Conservation (phyloP, 2,888 invertebrate genomes). For the Chouioia cunea region DNA sequence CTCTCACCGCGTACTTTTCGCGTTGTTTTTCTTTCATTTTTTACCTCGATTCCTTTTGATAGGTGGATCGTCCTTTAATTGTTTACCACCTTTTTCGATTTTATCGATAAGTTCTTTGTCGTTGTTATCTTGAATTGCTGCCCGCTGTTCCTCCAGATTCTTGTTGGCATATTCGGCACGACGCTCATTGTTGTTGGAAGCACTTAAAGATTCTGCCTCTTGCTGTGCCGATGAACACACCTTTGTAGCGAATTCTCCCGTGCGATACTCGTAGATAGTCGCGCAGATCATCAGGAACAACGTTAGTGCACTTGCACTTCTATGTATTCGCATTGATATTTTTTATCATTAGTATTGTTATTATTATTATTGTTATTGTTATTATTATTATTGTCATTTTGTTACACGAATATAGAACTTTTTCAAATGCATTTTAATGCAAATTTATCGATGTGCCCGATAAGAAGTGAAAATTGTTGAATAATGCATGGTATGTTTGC, state of each 20-base stretch:
- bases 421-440: no score
- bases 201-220: conserved; percentile 67
- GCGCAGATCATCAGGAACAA: conserved; percentile 73
- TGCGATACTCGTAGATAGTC: conserved; percentile 77
- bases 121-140: conserved; percentile 54
- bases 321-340: conserved; percentile 55
- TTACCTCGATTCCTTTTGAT: no score
- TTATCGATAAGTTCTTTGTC: conserved; percentile 67
- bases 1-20: background rate
- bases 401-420: conserved; percentile 46
- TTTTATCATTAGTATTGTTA: no score
- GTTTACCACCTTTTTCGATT: conserved; percentile 51
- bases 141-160: conserved; percentile 52
- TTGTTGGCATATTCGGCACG: conserved; percentile 70
- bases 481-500: background rate
- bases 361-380: no score
- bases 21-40: background rate
- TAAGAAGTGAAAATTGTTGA: no score
- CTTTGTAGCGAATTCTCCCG: conserved; percentile 62
- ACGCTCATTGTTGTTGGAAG: conserved; percentile 68
- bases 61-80: no score
- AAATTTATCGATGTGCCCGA: no score
- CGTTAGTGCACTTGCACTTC: conserved; percentile 71
- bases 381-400: no score
- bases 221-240: conserved; percentile 57